These are phyloP conservation scores for Hafferia zeledoni DNA, from an alignment of 2,797 vertebrate genomes.

Conservation along the genomic window DNA sequence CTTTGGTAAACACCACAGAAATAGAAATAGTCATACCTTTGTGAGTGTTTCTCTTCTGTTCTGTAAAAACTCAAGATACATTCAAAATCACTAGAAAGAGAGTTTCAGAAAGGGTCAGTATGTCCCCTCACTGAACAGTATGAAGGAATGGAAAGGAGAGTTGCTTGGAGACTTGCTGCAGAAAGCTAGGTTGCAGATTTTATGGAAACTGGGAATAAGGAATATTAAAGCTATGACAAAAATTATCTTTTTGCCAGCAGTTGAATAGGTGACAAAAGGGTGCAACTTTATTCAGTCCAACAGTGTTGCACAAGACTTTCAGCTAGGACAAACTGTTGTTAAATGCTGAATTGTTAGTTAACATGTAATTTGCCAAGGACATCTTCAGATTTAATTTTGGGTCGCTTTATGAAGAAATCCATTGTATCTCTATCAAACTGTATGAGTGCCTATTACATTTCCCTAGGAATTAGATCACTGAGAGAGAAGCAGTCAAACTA, in stretches of 20 bases:
- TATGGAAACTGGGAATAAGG: neutral
- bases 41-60: neutral
- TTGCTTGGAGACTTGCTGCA: neutral
- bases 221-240: neutral
- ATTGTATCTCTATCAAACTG: neutral
- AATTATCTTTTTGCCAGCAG: neutral
- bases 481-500: neutral
- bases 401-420: neutral
- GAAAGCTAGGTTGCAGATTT: neutral
- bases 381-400: neutral
- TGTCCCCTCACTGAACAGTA: neutral
- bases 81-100: neutral
- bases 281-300: neutral
- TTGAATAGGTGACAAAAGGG: neutral
- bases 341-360: neutral
- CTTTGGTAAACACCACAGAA: neutral
- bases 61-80: neutral
- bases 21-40: neutral
- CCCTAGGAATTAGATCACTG: neutral
- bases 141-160: neutral
- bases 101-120: neutral
- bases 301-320: neutral
- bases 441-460: neutral
- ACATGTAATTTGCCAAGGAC: neutral
- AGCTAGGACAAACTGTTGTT: neutral